Conservation (phyloP, 2,113 vertebrate species). For the Lophius piscatorius region DNA sequence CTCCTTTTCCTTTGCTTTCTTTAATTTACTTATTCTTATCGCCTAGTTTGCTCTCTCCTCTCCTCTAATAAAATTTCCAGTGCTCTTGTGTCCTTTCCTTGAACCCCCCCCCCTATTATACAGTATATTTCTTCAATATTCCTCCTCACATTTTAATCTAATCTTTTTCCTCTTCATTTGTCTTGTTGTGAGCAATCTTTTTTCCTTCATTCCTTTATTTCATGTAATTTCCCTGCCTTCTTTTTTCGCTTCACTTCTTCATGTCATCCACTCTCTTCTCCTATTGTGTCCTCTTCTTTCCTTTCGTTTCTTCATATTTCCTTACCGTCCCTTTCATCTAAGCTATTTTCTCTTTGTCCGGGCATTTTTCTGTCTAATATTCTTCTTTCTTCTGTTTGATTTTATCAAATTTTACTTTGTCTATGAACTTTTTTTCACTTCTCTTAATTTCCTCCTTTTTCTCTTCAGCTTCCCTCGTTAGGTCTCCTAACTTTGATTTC, state of each 20-base stretch:
- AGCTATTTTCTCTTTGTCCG: neutral
- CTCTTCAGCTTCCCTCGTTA: neutral
- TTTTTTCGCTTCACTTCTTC: too few relatives aligned
- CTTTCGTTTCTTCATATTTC: neutral
- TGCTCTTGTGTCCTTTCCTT: conserved; percentile 1
- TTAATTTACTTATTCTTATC: conserved; percentile 12
- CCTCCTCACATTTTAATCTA: too few relatives aligned
- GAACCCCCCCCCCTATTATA: neutral
- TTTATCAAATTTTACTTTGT: too few relatives aligned
- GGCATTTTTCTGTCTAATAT: neutral
- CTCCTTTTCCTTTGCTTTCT: neutral
- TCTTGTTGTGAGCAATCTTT: too few relatives aligned
- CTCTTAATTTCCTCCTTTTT: neutral
- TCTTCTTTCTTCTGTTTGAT: too few relatives aligned
- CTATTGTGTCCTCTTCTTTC: neutral
- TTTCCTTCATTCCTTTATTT: too few relatives aligned
- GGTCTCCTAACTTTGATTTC: neutral
- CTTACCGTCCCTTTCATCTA: neutral
- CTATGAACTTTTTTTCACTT: too few relatives aligned
- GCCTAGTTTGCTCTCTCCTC: conserved; percentile 1
- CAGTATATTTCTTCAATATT: too few relatives aligned
- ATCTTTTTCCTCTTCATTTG: too few relatives aligned
- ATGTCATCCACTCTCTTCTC: neutral
- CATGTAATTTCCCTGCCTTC: too few relatives aligned
- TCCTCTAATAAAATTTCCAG: conserved; percentile 4